Evolutionary conservation across 2,113 vertebrate species (phyloP), one percentile per base, ranked within the genome.

Genomic region (Carettochelys insculpta): DNA sequence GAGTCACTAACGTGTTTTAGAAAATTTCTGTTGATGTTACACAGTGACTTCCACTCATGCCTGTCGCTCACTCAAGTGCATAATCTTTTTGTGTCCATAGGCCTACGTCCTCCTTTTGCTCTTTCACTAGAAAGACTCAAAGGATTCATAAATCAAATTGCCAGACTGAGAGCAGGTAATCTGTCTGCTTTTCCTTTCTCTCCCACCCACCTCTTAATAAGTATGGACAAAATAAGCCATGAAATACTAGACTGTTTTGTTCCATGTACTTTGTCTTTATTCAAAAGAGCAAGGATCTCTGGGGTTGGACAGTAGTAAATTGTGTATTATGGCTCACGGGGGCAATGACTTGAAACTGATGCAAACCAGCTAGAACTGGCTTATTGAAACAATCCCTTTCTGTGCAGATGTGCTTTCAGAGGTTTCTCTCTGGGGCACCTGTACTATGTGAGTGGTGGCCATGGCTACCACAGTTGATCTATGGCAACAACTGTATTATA

Each of bases 121-220:
- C 0, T 5, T 5, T 6, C 1, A 20, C 3, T 4, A 12, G 4
- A 22, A 1, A 4, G 4, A 54, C 45, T 95, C 45, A 7, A 1
- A 50, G 34, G 79, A 50, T 12, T 96, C 58, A 11, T 68, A 22
- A 51, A n/a, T 22, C 68, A 13, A 24, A 47, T 97, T 51, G 11
- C 5, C 76, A 86, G 1, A 71, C 86, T 97, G 8, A 90, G 96
- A 93, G n/a, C 78, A 0, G 94, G 97, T 97, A 96, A 86, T 54
- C 47, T 83, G 77, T 12, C 41, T 1, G 1, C 52, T 90, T 61
- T 90, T 38, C 47, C 3, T 68, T 77, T 81, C 84, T 82, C 24
- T 76, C 9, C 13, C 61, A 65, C 6, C 31, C 34, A 65, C 20
- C n/a, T 19, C 58, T 65, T 65, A 65, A 65, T 34, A 65, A 65